Conservation (phyloP, 1,140 invertebrate species). For the Glossosoma conforme region DNA sequence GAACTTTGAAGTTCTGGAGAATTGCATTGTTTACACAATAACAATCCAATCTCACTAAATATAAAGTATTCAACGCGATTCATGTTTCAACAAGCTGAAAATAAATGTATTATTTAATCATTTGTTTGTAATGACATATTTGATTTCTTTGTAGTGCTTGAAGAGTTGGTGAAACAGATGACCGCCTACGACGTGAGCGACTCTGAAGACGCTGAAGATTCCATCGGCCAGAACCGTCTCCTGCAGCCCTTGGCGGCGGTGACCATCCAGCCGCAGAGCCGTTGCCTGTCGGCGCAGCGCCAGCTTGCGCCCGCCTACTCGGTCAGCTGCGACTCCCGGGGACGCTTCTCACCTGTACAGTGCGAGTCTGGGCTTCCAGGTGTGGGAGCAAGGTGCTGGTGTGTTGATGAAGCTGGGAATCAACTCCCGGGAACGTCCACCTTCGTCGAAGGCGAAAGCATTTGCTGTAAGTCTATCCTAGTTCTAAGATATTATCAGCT, state of each 20-base stretch:
- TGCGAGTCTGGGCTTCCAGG: constrained; percentile 57
- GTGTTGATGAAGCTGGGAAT: constrained; percentile 80
- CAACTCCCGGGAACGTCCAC: constrained; percentile 59
- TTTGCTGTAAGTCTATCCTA: constrained; percentile 61
- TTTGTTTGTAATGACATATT: no score
- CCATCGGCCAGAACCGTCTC: constrained; percentile 34
- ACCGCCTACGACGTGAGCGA: constrained; percentile 51
- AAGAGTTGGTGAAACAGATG: constrained; percentile 61
- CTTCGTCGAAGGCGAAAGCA: constrained; percentile 57
- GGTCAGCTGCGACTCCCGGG: constrained; percentile 59
- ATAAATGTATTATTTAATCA: no score
- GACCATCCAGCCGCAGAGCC: constrained; percentile 34
- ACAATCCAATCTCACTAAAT: no score
- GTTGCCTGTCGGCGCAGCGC: constrained; percentile 23
- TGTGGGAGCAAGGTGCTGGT: constrained; percentile 65
- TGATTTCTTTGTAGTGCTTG: constrained; percentile 49
- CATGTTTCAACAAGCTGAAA: constrained; percentile 4
- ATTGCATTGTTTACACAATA: no score
- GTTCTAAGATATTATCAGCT: no score
- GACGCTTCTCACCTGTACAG: constrained; percentile 68
- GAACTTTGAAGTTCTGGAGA: no score
- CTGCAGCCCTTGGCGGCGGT: constrained; percentile 26
- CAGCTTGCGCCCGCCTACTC: constrained; percentile 44
- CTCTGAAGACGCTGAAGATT: constrained; percentile 44
- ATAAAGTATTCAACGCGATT: no score